These are phyloP conservation scores for Penaeus vannamei DNA, from an alignment of 1,140 invertebrate species.

Conservation along the genomic window DNA sequence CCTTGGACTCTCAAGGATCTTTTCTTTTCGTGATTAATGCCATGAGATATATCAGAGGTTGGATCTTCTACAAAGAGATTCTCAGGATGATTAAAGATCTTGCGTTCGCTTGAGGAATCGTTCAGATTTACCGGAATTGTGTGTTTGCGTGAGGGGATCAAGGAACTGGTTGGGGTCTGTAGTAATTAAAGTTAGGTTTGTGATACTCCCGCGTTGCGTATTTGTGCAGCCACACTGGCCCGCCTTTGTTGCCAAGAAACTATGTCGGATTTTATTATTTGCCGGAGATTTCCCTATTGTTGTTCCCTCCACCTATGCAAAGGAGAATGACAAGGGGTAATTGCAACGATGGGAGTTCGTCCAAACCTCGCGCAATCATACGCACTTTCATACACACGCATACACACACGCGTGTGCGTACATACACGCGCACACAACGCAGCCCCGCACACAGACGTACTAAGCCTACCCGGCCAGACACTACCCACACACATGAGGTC, in stretches of 20 bases:
- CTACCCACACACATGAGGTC: not conserved
- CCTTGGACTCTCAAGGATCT: not conserved
- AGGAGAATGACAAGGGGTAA: not conserved
- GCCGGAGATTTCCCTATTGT: not conserved
- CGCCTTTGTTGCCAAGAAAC: not conserved
- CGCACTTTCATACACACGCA: not conserved
- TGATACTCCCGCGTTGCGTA: conserved; percentile 36
- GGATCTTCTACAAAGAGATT: not conserved
- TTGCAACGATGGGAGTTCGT: not conserved
- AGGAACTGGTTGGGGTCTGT: conserved; percentile 55
- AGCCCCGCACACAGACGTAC: not conserved
- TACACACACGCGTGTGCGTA: not conserved
- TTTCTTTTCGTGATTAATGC: too few relatives aligned
- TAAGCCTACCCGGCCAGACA: too few relatives aligned
- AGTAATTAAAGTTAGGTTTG: conserved; percentile 62
- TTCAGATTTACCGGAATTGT: conserved; percentile 45
- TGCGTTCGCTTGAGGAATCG: not conserved
- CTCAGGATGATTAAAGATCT: too few relatives aligned
- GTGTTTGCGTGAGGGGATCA: conserved; percentile 53
- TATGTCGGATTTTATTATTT: too few relatives aligned
- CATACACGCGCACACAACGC: not conserved
- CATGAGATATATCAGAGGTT: not conserved
- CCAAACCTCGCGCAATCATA: not conserved
- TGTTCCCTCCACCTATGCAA: not conserved
- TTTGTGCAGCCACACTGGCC: not conserved